These are phyloP conservation scores for Aphelenchoides bicaudatus DNA, from an alignment of 2,888 invertebrate species.

Conservation along the genomic window DNA sequence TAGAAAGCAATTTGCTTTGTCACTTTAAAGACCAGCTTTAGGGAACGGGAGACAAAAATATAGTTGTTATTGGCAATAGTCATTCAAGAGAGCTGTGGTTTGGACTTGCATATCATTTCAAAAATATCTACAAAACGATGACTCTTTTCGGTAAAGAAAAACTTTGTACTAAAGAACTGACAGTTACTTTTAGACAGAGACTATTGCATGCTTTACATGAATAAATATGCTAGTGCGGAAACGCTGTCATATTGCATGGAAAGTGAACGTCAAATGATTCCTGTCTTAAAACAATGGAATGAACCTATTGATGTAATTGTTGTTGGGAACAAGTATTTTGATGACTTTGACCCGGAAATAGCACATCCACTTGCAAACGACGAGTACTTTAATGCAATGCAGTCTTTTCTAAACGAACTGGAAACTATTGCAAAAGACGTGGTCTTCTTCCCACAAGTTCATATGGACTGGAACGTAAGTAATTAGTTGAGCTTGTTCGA, in stretches of 20 bases:
- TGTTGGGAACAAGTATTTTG: conserved; percentile 7
- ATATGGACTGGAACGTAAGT: conserved; percentile 1
- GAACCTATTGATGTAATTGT: conserved; percentile 12
- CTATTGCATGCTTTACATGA: conserved; percentile 12
- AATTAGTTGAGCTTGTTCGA: background rate
- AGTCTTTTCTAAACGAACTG: background rate
- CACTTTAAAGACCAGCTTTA: too few species aligned
- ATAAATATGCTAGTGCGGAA: background rate
- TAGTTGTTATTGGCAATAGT: conserved; percentile 9
- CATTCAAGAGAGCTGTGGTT: background rate
- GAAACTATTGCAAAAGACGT: background rate
- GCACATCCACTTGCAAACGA: background rate
- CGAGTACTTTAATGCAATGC: conserved; percentile 13
- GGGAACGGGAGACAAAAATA: conserved; percentile 11
- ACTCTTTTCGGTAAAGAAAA: background rate
- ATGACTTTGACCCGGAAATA: background rate
- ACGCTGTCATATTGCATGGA: background rate
- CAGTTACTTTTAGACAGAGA: conserved; percentile 1
- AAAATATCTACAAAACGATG: background rate
- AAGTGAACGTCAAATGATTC: background rate
- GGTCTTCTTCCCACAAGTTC: conserved; percentile 10
- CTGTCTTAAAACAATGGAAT: conserved; percentile 4
- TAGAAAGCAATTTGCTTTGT: too few species aligned
- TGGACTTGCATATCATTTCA: conserved; percentile 6
- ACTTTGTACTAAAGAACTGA: too few species aligned